Evolutionary conservation across 2,113 vertebrate species (phyloP), one percentile per base, ranked within the genome.

Genomic region (Numida meleagris): DNA sequence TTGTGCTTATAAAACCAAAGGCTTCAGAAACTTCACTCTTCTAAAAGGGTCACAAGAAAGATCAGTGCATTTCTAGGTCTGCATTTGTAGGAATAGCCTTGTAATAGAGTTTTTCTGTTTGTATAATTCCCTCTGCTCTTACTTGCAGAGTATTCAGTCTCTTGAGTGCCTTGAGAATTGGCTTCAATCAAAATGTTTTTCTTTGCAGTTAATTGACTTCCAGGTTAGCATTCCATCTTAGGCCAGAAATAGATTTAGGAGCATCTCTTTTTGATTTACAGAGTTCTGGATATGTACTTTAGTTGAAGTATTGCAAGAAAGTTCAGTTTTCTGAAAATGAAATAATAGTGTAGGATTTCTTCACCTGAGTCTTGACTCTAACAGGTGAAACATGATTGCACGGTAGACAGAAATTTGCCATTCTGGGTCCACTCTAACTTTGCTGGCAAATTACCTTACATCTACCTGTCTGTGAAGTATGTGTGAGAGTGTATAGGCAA

Each of bases 51-150:
- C 15, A 17, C 42, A 67, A 42, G 63, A 94, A 91, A 95, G 93
- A 89, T 95, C 89, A 95, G 63, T 95, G 94, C 91, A 61, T 94
- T 94, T 95, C 81, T 87, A 88, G 91, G 93, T 89, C 78, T 93
- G 15, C 45, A 34, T 76, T 87, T 92, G 48, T 72, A 67, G 59
- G 29, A 82, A 82, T 89, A 33, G 15, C 62, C 59, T 77, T 82
- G 40, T 74, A 70, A 80, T 51, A 91, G 77, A 78, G 46, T 80
- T 82, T 70, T 89, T 90, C 45, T 80, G 38, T 75, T 93, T 88
- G 17, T 80, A 2, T 86, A 45, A 36, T 82, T 91, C 45, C 40
- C 12, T 63, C 63, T 74, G 63, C 75, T 82, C 62, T 87, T 82
- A 51, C 74, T 92, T 93, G 61, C 43, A 89, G 50, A 23, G 46